Evolutionary conservation across 2,797 vertebrate genomes (phyloP), one percentile per base, ranked within the genome.

Genomic region (Cheirogaleus major): DNA sequence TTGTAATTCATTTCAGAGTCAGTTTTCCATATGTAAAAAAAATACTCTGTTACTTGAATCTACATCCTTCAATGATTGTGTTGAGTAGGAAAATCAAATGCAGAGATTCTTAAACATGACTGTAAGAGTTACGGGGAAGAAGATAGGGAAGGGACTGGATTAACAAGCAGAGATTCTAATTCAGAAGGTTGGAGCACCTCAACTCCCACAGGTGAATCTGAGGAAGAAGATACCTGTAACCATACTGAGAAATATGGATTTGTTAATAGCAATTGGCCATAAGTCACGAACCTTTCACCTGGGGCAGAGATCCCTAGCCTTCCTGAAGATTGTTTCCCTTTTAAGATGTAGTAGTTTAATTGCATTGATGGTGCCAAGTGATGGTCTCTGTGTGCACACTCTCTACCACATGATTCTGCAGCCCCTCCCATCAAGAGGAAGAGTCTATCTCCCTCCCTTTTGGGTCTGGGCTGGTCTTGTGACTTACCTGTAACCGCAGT

Each of bases 311-410:
- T 67, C 80, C 52, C 27, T 50, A 79, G 52, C 48, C 45, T 95
- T 89, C 70, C 10, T 94, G 41, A 87, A 38, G 52, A 93, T 38
- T 45, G 92, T 48, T 88, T 96, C 27, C 43, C 41, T 80, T 41
- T 75, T 41, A 69, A 85, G 32, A 45, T 52, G 18, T 2, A 80
- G 38, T 73, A 73, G 38, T 57, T 4, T 20, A 11, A 50, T 67
- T 70, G 9, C 7, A 85, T 8, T n/a, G n/a, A 41, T 9, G 9
- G 41, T 63, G 15, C 18, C n/a, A 57, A 52, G 38, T 14, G 73
- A 90, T 30, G 17, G 23, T 35, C 13, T 72, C 35, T 55, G 1
- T 13, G 35, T 23, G 61, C 41, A 30, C 20, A 82, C 3, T 38
- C 10, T 94, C 35, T 86, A 13, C 17, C 57, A 11, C 20, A 30